Evolutionary conservation across 2,113 vertebrate species (phyloP).

Genomic region (Eublepharis macularius): DNA sequence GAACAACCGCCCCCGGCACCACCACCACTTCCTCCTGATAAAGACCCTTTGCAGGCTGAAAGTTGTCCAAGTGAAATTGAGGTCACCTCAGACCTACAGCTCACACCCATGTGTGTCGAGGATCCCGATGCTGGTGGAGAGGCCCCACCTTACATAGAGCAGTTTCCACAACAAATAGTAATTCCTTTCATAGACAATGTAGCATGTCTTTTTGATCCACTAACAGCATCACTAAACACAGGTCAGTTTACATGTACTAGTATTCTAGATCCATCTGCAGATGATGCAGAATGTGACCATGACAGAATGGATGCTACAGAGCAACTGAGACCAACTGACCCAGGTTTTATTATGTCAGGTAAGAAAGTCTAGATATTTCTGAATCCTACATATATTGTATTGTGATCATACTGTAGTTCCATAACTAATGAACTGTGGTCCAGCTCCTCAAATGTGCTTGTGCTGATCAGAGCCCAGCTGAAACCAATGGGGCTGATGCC

Average conservation of each 20-base stretch:
- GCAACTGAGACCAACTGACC: constrained; percentile 37
- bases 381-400: constrained; percentile 7
- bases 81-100: constrained; percentile 8
- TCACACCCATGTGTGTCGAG: constrained; percentile 24
- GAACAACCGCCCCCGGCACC: constrained; percentile 39
- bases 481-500: not conserved
- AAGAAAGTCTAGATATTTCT: constrained; percentile 48
- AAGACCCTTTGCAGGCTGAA: constrained; percentile 30
- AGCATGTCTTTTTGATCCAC: constrained; percentile 46
- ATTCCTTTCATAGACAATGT: constrained; percentile 42
- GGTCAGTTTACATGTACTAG: constrained; percentile 7
- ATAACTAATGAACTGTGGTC: not conserved
- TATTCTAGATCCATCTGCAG: constrained; percentile 1
- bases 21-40: constrained; percentile 33
- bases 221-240: constrained; percentile 22
- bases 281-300: not conserved
- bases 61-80: constrained; percentile 36
- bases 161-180: constrained; percentile 55
- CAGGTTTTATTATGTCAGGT: constrained; percentile 62
- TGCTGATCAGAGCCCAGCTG: not conserved
- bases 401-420: constrained; percentile 1
- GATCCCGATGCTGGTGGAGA: constrained; percentile 40
- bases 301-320: constrained; percentile 17
- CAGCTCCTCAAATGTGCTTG: not conserved
- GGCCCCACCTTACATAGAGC: constrained; percentile 36